These are phyloP conservation scores for Augochlora pura DNA, from an alignment of 1,140 invertebrate genomes.

Conservation along the genomic window DNA sequence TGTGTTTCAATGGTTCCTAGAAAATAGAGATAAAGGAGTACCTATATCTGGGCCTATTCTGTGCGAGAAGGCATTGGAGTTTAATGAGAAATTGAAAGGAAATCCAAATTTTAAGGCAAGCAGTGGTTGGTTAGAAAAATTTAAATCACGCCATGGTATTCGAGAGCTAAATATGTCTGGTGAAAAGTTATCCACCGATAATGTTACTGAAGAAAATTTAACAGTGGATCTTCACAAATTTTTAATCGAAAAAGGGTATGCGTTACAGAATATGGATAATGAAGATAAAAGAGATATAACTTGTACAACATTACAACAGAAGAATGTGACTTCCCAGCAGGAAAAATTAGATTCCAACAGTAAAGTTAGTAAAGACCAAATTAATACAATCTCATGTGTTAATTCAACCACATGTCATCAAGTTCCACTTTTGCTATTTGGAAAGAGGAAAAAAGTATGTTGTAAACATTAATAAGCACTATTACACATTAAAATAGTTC, in stretches of 20 bases:
- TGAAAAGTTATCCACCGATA: neutral
- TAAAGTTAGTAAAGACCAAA: neutral
- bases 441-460: constrained; percentile 2
- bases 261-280: neutral
- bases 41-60: constrained; percentile 6
- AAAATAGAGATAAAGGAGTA: neutral
- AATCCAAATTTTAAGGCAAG: constrained; percentile 15
- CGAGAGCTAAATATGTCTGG: neutral
- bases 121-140: constrained; percentile 8
- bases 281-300: neutral
- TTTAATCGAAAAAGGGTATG: neutral
- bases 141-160: constrained; percentile 14
- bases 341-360: neutral
- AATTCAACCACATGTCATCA: neutral
- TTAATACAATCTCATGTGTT: neutral
- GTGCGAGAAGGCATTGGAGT: constrained; percentile 3
- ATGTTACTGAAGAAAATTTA: neutral
- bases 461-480: neutral
- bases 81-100: constrained; percentile 4
- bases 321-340: neutral
- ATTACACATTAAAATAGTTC: neutral
- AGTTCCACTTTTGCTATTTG: constrained; percentile 7
- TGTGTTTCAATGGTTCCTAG: constrained; percentile 10
- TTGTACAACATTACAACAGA: neutral
- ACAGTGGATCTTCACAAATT: neutral